These are phyloP conservation scores for Ophion slaviceki DNA, from an alignment of 2,888 invertebrate genomes.

Conservation along the genomic window DNA sequence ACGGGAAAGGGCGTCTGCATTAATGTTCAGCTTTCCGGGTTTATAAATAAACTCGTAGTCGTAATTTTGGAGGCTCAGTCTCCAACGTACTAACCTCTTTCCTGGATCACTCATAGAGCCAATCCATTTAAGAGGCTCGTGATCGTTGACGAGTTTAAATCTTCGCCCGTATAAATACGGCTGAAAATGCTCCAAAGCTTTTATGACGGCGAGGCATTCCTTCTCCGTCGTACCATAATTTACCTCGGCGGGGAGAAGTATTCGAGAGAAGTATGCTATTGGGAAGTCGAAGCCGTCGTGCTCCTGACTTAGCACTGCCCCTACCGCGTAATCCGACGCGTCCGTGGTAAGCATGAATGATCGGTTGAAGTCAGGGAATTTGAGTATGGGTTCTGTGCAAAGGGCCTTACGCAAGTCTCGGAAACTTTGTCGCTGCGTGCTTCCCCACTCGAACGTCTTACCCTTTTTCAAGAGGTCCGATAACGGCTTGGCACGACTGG, in stretches of 20 bases:
- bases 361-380: neutral
- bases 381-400: neutral
- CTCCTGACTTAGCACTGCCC: neutral
- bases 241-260: neutral
- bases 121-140: neutral
- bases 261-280: neutral
- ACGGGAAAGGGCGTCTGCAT: neutral
- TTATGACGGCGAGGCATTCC: neutral
- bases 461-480: too few species aligned
- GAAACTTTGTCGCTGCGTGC: too few species aligned
- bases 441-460: too few species aligned
- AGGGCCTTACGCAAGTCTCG: neutral
- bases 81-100: neutral
- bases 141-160: neutral
- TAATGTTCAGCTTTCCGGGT: too few species aligned
- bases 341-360: neutral
- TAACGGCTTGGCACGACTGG: too few species aligned
- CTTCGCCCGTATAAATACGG: neutral
- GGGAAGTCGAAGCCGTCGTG: neutral
- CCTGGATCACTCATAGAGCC: too few species aligned
- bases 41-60: neutral
- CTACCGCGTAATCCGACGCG: slow-evolving; percentile 1
- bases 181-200: neutral
- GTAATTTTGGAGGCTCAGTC: neutral
- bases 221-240: neutral